A percentile compares a stretch with the other conserved stretches of the same genome.
Conservation (phyloP, 2,797 vertebrate species). For the Hirundo rustica region DNA sequence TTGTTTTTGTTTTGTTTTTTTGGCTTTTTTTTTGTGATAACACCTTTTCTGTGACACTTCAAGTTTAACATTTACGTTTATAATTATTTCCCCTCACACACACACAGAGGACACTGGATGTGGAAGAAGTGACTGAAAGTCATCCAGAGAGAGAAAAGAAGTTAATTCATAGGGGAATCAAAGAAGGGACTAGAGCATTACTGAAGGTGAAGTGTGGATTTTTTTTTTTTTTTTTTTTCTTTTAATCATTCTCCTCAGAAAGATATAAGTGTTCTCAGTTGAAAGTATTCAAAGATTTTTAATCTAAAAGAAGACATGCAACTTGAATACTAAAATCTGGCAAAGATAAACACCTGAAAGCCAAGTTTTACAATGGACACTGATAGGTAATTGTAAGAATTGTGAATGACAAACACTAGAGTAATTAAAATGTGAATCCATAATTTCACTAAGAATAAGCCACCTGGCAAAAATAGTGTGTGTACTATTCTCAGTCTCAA, state of each 20-base stretch:
- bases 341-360: not conserved
- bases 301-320: not conserved
- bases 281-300: not conserved
- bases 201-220: not conserved
- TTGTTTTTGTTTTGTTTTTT: not conserved
- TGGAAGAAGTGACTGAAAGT: not conserved
- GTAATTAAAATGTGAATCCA: not conserved
- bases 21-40: not conserved
- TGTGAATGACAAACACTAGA: not conserved
- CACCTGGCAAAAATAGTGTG: not conserved
- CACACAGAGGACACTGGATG: not conserved
- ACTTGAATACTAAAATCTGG: not conserved
- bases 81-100: not conserved
- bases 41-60: not conserved
- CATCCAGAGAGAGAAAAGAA: not conserved
- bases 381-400: not conserved
- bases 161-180: not conserved
- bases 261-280: not conserved
- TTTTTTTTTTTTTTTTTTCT: not conserved
- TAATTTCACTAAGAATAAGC: not conserved
- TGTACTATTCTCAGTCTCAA: not conserved
- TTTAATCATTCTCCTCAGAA: not conserved
- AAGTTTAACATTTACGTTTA: not conserved
- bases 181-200: not conserved
- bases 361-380: not conserved